Evolutionary conservation across 2,797 vertebrate genomes (phyloP).

Genomic region (Anas capensis): DNA sequence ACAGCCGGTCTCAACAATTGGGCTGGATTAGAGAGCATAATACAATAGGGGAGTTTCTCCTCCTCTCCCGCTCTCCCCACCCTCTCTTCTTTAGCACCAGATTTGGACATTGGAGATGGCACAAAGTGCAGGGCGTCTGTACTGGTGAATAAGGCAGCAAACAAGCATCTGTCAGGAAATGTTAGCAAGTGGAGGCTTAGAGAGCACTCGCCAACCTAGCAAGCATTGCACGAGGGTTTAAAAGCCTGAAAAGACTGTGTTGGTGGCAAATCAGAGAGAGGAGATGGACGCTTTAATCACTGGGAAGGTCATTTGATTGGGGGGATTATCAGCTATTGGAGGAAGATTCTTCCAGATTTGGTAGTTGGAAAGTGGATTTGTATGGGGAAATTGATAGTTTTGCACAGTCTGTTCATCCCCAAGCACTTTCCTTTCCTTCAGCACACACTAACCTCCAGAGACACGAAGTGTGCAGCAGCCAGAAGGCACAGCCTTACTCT

Average conservation of each 20-base stretch:
- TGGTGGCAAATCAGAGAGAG: neutral
- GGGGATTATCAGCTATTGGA: neutral
- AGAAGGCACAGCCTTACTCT: neutral
- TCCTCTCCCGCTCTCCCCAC: accelerated
- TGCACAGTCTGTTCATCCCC: neutral
- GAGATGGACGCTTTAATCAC: neutral
- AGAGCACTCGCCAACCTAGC: neutral
- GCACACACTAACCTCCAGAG: neutral
- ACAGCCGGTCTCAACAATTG: constrained; percentile 25
- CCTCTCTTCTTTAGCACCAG: neutral
- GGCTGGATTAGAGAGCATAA: constrained; percentile 40
- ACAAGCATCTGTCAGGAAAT: neutral
- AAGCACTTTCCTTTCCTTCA: neutral
- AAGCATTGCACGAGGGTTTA: neutral
- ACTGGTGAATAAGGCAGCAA: neutral
- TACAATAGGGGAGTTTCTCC: constrained; percentile 16
- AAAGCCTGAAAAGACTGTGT: neutral
- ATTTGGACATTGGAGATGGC: neutral
- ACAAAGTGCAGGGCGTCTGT: neutral
- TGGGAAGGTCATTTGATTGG: neutral
- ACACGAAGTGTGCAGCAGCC: accelerated
- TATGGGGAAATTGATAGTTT: neutral
- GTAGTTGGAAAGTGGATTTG: neutral
- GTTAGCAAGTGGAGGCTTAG: neutral
- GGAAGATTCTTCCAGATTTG: neutral